Evolutionary conservation across 2,113 vertebrate species (phyloP), one percentile per base, ranked within the genome.

Genomic region (Spilogale gracilis): DNA sequence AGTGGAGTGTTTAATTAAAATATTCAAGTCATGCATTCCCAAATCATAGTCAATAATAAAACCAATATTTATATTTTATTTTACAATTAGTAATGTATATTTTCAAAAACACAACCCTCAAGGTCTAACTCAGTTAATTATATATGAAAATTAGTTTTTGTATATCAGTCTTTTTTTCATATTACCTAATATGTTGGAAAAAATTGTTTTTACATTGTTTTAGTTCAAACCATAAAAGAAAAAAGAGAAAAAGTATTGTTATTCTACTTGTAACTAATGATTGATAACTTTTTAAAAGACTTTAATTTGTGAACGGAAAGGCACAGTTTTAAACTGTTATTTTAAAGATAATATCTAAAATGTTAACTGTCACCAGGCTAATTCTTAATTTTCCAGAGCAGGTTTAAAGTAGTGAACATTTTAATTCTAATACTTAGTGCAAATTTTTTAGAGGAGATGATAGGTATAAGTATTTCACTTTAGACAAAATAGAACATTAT

Each of bases 401-500:
- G 52, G 5, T 96, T 61, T 78, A 90, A 73, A 89, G 20, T 25
- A 96, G 83, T 56, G 52, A 97, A 80, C 78, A 43, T 84, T 98
- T 98, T 97, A 90, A 73, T 88, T 97, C 78, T 86, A 73, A 97
- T 89, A 96, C 89, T 96, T 94, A 60, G 25, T 69, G 67, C 54
- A 52, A 52, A 84, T 91, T 98, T 73, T 80, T 98, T 76, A 96
- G 96, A 96, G 32, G 43, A 21, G 30, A 52, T 85, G 73, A 92
- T 80, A 86, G 8, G 82, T 95, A 3, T 17, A 97, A 93, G 9
- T 43, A 27, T 88, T 97, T 97, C 30, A 86, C 5, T 67, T 96
- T 95, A 95, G 96, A 45, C 95, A 83, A 96, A 97, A 80, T 52
- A 89, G 76, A 96, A 94, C 6, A 30, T 97, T 98, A 98, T 98